Evolutionary conservation across 2,113 vertebrate genomes (phyloP).

Genomic region (Corythoichthys haematopterus): DNA sequence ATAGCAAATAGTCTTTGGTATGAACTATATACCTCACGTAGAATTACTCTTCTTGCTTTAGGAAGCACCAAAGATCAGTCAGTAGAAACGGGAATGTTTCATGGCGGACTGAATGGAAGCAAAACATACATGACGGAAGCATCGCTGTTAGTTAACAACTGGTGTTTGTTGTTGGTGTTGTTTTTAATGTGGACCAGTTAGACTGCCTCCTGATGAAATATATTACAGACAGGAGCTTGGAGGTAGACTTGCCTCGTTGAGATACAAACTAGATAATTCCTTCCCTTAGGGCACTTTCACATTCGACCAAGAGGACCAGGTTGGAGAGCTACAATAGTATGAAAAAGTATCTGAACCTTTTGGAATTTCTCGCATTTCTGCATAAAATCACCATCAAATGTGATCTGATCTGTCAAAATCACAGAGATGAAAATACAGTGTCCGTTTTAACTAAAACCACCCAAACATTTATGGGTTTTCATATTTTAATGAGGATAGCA

Average conservation of each 20-base stretch:
- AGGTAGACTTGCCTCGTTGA: constrained; percentile 56
- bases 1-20: constrained; percentile 66
- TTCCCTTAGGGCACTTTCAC: too few relatives aligned
- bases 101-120: constrained; percentile 8
- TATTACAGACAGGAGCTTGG: constrained; percentile 18
- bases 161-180: background rate
- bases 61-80: constrained; percentile 15
- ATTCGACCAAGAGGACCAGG: too few relatives aligned
- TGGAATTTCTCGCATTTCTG: too few relatives aligned
- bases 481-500: too few relatives aligned
- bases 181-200: background rate
- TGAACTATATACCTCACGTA: constrained; percentile 41
- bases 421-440: too few relatives aligned
- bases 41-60: constrained; percentile 33
- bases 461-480: too few relatives aligned
- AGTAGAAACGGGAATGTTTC: background rate
- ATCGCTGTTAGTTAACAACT: background rate
- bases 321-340: too few relatives aligned
- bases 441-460: too few relatives aligned
- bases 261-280: background rate
- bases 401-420: too few relatives aligned
- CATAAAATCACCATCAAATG: too few relatives aligned
- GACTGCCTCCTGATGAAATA: background rate
- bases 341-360: too few relatives aligned
- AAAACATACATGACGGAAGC: constrained; percentile 16